Base-by-base conservation (phyloP, 2,888 invertebrate species). In the Cantharis flavilabris region DNA sequence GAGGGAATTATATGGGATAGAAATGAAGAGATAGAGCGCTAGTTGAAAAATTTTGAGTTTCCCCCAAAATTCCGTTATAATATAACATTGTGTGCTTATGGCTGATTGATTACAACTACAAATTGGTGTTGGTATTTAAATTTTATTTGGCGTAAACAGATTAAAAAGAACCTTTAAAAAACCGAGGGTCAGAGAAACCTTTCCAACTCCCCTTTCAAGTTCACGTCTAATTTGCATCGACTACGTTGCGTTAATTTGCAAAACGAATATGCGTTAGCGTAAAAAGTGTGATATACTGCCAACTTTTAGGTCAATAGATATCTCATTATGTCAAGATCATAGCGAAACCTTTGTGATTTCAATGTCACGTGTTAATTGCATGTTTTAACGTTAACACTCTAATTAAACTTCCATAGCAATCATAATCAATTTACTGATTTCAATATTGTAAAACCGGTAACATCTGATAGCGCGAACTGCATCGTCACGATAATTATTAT, bases 221-320 rank as follows among this genome's bases (percentile, higher is more conserved):
- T 71, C 33, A 62, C 18, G 9, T 30, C 18, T 69, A 28, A 73
- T 69, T 62, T 69, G 69, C 49, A 62, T 62, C 49, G 26, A 23
- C 28, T 62, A 63, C n/a, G 62, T 62, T 49, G 69, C 73, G 69
- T 28, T 73, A 69, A 73, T 73, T 69, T 69, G 67, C 62, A 62
- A 62, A 69, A 20, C 23, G 18, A 63, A 23, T n/a, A n/a, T 49
- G 63, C 26, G 65, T 65, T 65, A 18, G 16, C 30, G 18, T 65
- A 72, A 28, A 72, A 26, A 33, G 62, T 67, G 49, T 23, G 26
- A 14, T 69, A 69, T 33, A 20, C 16, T 67, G 69, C 65, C 23
- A 62, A 62, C 16, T 74, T 74, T 20, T 74, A 64, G 74, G 74
- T 74, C 74, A 74, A n/a, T 20, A 74, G 74, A 64, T 74, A 74